These are phyloP conservation scores for Clarias platycephalus DNA, from an alignment of 2,797 vertebrate species.

Conservation along the genomic window DNA sequence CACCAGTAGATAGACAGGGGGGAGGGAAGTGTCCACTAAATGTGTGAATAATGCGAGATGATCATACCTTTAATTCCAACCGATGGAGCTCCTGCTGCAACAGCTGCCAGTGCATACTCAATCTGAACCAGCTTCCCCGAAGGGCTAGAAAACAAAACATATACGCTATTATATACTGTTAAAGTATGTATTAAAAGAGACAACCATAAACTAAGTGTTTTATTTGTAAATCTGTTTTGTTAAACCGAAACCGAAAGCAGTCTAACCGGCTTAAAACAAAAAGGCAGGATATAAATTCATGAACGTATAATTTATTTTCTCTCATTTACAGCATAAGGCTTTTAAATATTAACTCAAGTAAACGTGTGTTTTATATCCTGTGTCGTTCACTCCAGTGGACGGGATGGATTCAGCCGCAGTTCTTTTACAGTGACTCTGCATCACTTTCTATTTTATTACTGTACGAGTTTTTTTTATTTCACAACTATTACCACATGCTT, in stretches of 20 bases:
- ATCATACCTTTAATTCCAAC: slow-evolving; percentile 86
- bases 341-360: not conserved
- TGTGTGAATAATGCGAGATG: not conserved
- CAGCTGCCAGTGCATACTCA: slow-evolving; percentile 96
- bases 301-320: not conserved
- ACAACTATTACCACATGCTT: not conserved
- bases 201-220: not conserved
- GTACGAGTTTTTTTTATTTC: not conserved
- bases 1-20: not conserved
- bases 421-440: slow-evolving; percentile 52
- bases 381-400: not conserved
- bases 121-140: slow-evolving; percentile 99
- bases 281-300: not conserved
- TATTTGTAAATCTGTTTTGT: not conserved
- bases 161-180: not conserved
- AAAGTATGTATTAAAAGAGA: not conserved
- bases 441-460: slow-evolving; percentile 2
- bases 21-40: too few relatives aligned
- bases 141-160: slow-evolving; percentile 74
- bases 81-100: slow-evolving; percentile 95
- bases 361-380: too few relatives aligned
- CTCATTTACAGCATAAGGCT: not conserved
- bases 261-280: not conserved
- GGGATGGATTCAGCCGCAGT: not conserved
- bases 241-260: slow-evolving; percentile 27